A percentile compares a stretch with the other conserved stretches of the same genome.
Evolutionary conservation across 1,140 invertebrate species (phyloP).

Genomic region (Babylonia areolata): DNA sequence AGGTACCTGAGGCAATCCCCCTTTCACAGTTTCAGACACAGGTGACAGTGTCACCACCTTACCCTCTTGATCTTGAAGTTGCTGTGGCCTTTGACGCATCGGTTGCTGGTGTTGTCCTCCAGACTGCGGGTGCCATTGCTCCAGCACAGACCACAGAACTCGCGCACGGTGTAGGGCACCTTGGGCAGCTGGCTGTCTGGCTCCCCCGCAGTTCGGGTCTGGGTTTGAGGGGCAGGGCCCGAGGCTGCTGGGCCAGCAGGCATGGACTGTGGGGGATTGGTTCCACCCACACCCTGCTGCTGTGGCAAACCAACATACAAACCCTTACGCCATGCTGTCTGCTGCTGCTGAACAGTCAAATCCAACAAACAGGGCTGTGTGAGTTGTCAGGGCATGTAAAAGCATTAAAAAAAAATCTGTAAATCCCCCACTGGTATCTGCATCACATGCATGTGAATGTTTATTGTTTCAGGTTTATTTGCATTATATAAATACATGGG

Average conservation of each 20-base stretch:
- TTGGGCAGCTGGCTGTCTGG: background rate
- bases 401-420: no score
- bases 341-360: no score
- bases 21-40: no score
- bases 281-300: background rate
- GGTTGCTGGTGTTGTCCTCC: slow-evolving; percentile 60
- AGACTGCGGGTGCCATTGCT: slow-evolving; percentile 60
- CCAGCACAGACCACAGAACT: slow-evolving; percentile 63
- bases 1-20: no score
- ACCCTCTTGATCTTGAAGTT: slow-evolving; percentile 60
- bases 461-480: no score
- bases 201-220: no score
- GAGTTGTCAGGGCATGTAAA: no score
- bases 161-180: slow-evolving; percentile 47
- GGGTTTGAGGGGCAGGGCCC: background rate
- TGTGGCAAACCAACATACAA: background rate
- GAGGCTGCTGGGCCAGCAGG: background rate
- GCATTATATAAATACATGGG: no score
- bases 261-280: background rate
- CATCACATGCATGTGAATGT: no score
- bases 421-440: no score
- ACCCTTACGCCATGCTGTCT: no score
- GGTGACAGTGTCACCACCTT: background rate
- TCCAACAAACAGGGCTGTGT: no score
- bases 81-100: slow-evolving; percentile 61